A percentile compares a stretch with the other conserved stretches of the same genome.
Evolutionary conservation across 2,797 vertebrate genomes (phyloP).

Genomic region (Schizopygopsis malacanthus): DNA sequence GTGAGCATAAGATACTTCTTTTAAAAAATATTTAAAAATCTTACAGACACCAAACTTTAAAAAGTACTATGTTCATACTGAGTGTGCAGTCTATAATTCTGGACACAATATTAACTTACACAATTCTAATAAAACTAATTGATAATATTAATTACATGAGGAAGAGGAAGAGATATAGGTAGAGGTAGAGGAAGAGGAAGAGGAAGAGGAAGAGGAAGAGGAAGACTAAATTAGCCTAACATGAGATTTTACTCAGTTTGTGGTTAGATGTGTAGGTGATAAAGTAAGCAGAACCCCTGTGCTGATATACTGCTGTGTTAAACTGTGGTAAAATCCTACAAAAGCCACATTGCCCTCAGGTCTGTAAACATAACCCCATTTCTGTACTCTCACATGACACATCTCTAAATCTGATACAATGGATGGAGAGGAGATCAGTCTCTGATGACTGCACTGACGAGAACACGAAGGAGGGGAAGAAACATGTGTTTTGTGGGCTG

Average conservation of each 20-base stretch:
- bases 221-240: neutral
- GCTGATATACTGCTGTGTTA: neutral
- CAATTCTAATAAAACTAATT: neutral
- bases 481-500: slow-evolving; percentile 3
- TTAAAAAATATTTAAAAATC: neutral
- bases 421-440: no score
- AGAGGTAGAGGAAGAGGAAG: no score
- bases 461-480: no score
- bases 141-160: neutral
- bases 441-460: neutral
- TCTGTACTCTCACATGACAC: neutral
- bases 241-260: neutral
- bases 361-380: neutral
- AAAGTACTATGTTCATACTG: neutral
- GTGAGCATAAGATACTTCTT: neutral
- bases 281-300: neutral
- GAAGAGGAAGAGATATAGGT: no score
- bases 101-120: neutral
- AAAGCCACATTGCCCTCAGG: neutral
- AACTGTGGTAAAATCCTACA: neutral
- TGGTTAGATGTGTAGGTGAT: neutral
- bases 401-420: neutral
- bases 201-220: no score
- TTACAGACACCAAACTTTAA: neutral
- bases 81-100: neutral